Evolutionary conservation across 2,113 vertebrate genomes (phyloP), one percentile per base, ranked within the genome.

Genomic region (Morphnarchus princeps): DNA sequence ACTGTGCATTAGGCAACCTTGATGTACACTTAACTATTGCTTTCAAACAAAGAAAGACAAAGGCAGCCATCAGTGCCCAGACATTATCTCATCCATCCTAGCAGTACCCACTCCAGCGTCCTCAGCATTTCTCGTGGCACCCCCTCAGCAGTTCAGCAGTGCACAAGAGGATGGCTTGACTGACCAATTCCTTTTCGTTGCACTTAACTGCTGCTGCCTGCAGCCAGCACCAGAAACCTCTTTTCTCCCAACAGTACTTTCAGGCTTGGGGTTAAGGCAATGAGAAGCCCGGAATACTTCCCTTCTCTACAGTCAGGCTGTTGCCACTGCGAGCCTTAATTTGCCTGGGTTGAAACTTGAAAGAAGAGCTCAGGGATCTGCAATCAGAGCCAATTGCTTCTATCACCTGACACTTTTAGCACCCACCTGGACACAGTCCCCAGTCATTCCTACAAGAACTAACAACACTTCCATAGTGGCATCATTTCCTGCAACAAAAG

Each of bases 71-170:
- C 87, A 93, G 65, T 25, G 87, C 0, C 0, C 57, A 89, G 89
- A 89, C 87, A 32, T 94, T 79, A 95, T 65, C 81, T 97, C 93
- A 94, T 94, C 93, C 84, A 58, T 87, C 45, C 73, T 52, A 92
- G 54, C 62, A 59, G 70, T 43, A 47, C 40, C 36, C 81, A 61
- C 65, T 96, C 45, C 80, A 65, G 61, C 65, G 76, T 55, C 62
- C 74, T 79, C 89, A 58, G 81, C 3, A 1, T 32, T 90, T 89
- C 73, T 84, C 1, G 0, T 69, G 57, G 78, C 78, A 76, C 16
- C 55, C 45, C 40, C 63, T 81, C 61, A 3, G 24, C 0, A 0
- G 17, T 16, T 81, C 61, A 4, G 24, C 0, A 0, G 17, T 16
- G 38, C 63, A 61, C 26, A 72, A 61, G 84, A 84, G 57, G 34